Evolutionary conservation across 2,113 vertebrate species (phyloP), one percentile per base, ranked within the genome.

Genomic region (Esox niger): DNA sequence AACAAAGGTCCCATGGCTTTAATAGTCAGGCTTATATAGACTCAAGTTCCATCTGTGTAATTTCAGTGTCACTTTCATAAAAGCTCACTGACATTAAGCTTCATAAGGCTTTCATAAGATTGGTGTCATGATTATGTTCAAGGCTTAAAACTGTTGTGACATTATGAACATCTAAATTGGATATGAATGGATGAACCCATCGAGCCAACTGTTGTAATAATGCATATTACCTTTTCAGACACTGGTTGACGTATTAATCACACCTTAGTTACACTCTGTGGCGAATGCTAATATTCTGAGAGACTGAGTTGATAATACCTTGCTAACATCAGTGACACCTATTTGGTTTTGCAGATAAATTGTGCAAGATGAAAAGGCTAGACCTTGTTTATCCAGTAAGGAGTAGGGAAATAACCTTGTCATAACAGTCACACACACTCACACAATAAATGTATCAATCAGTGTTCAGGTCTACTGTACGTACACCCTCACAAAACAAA

Each of bases 181-280:
- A n/a, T n/a, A n/a, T 92, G 88, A 91, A 90, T 90, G 86, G 88
- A 92, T 89, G 88, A 90, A 91, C 81, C 84, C 86, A 89, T 85
- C 89, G 88, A 92, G 86, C 85, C 76, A 85, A 87, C 88, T 82
- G 83, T 90, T 90, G 85, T 88, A 86, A 88, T 90, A 86, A 89
- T 89, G 88, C 85, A 89, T 89, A 89, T 91, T 90, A 90, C 87
- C 89, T 91, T 90, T 89, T 89, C 83, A 88, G 75, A 79, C 78
- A 29, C 43, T 43, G 76, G 74, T 71, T 88, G 86, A 89, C 76
- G 80, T 87, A 88, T 90, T 91, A 91, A 91, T 92, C 90, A 92
- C 88, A 87, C 89, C 84, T 90, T 88, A 84, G 82, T 85, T 87
- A 88, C 82, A 77, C 86, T 85, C 84, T 75, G 69, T 81, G 82